Percentiles rank a stretch among this genome's conserved stretches.
Evolutionary conservation across 2,797 vertebrate species (phyloP).

Genomic region (Neostethus bicornis): DNA sequence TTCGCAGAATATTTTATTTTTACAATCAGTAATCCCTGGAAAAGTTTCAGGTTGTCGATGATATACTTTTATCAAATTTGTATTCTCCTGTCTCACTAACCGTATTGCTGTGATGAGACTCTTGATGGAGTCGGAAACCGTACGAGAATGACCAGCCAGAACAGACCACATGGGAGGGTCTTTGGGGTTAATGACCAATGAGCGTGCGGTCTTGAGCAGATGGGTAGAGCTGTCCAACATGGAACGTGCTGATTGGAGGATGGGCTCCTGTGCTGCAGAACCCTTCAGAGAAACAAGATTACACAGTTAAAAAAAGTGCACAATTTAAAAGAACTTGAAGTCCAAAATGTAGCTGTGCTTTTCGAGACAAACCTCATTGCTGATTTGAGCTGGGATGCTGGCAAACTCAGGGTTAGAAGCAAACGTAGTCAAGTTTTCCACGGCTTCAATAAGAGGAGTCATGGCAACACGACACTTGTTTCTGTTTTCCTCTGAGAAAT

Average conservation of each 20-base stretch:
- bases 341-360: too few relatives aligned
- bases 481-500: constrained; percentile 98
- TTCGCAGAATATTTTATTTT: background rate
- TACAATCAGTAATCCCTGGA: background rate
- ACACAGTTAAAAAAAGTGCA: background rate
- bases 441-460: constrained; percentile 91
- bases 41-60: background rate
- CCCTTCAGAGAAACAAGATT: constrained; percentile 76
- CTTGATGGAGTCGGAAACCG: constrained; percentile 98
- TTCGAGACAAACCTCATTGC: constrained; percentile 76
- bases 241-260: constrained; percentile 89
- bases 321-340: background rate
- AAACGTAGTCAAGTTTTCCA: constrained; percentile 94
- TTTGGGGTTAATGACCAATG: constrained; percentile 95
- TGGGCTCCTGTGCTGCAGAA: constrained; percentile 91
- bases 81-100: constrained; percentile 63
- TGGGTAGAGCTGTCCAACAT: constrained; percentile 96
- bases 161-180: constrained; percentile 97
- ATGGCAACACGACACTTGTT: constrained; percentile 91
- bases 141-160: constrained; percentile 94
- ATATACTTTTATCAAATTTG: background rate
- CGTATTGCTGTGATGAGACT: constrained; percentile 97
- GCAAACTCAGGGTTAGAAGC: constrained; percentile 98
- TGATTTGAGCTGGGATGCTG: constrained; percentile 95
- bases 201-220: constrained; percentile 92